A percentile compares a stretch with the other conserved stretches of the same genome.
phyloP scores from a whole-genome alignment of 2,113 vertebrate genomes.

The Callaeas wilsoni region DNA sequence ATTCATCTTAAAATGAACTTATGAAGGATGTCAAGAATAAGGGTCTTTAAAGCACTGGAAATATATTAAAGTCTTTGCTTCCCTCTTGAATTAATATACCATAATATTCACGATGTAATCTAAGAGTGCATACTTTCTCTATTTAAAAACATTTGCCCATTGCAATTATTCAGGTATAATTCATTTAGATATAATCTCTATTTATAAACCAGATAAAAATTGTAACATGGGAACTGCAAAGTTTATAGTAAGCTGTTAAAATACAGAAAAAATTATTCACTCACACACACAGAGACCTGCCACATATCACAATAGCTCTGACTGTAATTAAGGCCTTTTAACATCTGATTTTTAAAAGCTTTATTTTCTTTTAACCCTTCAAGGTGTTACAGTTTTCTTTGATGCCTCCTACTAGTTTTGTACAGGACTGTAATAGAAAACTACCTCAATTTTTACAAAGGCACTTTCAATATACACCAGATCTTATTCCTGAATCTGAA shows the following conservation, averaged over 20 bases:
- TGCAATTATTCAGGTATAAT: background rate
- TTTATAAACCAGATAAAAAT: background rate
- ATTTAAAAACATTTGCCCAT: background rate
- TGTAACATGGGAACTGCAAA: background rate
- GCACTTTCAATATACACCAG: background rate
- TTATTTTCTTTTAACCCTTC: background rate
- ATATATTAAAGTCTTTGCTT: background rate
- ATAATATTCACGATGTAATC: background rate
- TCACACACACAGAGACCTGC: background rate
- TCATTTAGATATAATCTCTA: background rate
- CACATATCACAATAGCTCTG: background rate
- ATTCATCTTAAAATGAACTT: background rate
- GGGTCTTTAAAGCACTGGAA: background rate
- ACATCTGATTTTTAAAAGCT: background rate
- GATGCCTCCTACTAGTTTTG: background rate
- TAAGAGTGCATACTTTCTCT: background rate
- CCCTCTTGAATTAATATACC: background rate
- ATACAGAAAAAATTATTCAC: background rate
- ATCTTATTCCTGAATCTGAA: background rate
- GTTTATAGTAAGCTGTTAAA: background rate
- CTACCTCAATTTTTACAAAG: background rate
- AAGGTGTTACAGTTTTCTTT: background rate
- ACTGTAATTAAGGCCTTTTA: background rate
- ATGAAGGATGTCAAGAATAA: background rate
- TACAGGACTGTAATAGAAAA: background rate